Evolutionary conservation across 1,140 invertebrate species (phyloP).

Genomic region (Riptortus pedestris): DNA sequence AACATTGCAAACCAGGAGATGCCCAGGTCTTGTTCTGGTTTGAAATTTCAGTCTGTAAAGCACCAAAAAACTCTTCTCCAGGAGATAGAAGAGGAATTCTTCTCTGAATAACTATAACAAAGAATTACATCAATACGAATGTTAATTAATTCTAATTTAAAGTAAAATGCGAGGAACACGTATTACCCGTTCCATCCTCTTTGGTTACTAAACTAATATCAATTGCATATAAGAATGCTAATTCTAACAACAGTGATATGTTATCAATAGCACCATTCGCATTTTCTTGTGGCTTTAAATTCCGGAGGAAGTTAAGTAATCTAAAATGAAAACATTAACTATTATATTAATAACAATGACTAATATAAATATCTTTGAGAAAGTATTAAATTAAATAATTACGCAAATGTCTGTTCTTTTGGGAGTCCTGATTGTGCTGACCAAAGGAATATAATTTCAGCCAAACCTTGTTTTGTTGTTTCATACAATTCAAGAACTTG

Average conservation of each 20-base stretch:
- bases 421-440: constrained; percentile 71
- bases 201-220: constrained; percentile 68
- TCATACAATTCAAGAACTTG: constrained; percentile 69
- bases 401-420: constrained; percentile 46
- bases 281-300: constrained; percentile 36
- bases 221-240: constrained; percentile 73
- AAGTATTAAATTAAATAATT: constrained; percentile 30
- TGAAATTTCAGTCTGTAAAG: constrained; percentile 45
- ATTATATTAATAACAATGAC: no score
- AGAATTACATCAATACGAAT: constrained; percentile 11
- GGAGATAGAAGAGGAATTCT: constrained; percentile 63
- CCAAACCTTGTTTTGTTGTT: constrained; percentile 64
- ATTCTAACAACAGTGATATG: constrained; percentile 63
- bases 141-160: neutral
- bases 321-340: constrained; percentile 29
- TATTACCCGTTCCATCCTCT: constrained; percentile 46
- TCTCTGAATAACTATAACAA: constrained; percentile 48
- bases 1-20: constrained; percentile 53
- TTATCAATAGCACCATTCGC: constrained; percentile 53
- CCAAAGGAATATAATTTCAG: constrained; percentile 77
- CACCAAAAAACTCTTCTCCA: constrained; percentile 45
- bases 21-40: constrained; percentile 45
- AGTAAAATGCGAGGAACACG: no score
- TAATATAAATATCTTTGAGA: no score
- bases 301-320: constrained; percentile 41